A percentile compares a stretch with the other conserved stretches of the same genome.
Conservation (phyloP, 64 coral and sea anemone species). For the Porites australiensis region DNA sequence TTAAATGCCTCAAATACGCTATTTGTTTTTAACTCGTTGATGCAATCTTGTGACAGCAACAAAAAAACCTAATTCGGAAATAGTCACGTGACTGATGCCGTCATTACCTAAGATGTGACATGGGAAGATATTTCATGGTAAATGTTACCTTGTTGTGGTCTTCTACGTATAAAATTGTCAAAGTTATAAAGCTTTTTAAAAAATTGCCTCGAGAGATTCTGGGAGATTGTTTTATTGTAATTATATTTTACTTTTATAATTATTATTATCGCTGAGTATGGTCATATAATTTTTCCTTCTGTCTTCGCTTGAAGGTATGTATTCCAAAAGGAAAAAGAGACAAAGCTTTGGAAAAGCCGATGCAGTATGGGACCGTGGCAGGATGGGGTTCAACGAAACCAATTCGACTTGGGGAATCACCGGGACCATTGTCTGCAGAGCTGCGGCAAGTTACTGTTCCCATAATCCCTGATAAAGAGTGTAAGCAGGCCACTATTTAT, state of each 20-base stretch:
- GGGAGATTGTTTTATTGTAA: no score
- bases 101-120: no score
- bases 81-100: no score
- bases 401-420: conserved; percentile 70
- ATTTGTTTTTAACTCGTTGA: no score
- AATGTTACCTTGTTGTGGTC: no score
- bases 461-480: conserved; percentile 77
- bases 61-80: no score
- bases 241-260: neutral
- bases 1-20: no score
- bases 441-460: conserved; percentile 79
- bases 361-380: conserved; percentile 76
- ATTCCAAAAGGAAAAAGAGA: conserved; percentile 80
- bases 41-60: no score
- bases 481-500: conserved; percentile 81
- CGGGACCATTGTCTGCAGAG: conserved; percentile 70
- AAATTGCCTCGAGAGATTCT: no score
- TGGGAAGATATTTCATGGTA: no score
- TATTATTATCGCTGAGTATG: neutral
- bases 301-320: conserved; percentile 64
- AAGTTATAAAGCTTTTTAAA: no score
- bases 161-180: no score
- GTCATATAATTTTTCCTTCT: neutral
- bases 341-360: conserved; percentile 62
- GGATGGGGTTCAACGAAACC: conserved; percentile 88